Evolutionary conservation across 2,113 vertebrate genomes (phyloP).

Genomic region (Anser brachyrhynchus): DNA sequence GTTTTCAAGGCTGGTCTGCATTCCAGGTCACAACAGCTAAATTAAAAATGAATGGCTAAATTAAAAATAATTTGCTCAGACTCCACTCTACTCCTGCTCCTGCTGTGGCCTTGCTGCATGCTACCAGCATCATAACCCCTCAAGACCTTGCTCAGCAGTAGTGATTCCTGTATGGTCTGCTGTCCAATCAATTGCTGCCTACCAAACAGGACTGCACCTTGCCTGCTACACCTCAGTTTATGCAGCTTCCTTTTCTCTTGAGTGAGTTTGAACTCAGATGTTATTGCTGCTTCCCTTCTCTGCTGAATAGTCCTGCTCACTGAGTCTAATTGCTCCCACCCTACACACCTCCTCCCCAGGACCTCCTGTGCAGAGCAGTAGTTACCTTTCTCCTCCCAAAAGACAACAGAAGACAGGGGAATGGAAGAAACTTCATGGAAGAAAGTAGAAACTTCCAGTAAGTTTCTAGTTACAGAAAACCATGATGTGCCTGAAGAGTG

Average conservation of each 20-base stretch:
- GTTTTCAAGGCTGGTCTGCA: not conserved
- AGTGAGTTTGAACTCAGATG: not conserved
- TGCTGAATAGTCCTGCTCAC: not conserved
- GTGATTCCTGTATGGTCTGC: not conserved
- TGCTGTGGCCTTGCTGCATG: not conserved
- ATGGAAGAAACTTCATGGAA: too few species aligned
- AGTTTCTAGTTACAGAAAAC: not conserved
- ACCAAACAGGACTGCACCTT: not conserved
- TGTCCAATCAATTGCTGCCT: not conserved
- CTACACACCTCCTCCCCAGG: not conserved
- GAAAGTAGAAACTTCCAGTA: too few species aligned
- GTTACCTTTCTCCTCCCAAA: not conserved
- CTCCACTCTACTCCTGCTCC: not conserved
- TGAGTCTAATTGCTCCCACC: not conserved
- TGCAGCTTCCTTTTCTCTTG: not conserved
- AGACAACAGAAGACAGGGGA: not conserved
- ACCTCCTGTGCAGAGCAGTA: not conserved
- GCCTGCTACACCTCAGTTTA: not conserved
- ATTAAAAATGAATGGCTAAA: not conserved
- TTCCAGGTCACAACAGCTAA: not conserved
- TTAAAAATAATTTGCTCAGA: not conserved
- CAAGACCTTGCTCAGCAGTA: not conserved
- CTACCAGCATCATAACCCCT: not conserved
- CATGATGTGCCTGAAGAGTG: not conserved
- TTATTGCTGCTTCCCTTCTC: not conserved